These are phyloP conservation scores for Tetragonula carbonaria DNA, from an alignment of 2,888 invertebrate species.

Conservation along the genomic window DNA sequence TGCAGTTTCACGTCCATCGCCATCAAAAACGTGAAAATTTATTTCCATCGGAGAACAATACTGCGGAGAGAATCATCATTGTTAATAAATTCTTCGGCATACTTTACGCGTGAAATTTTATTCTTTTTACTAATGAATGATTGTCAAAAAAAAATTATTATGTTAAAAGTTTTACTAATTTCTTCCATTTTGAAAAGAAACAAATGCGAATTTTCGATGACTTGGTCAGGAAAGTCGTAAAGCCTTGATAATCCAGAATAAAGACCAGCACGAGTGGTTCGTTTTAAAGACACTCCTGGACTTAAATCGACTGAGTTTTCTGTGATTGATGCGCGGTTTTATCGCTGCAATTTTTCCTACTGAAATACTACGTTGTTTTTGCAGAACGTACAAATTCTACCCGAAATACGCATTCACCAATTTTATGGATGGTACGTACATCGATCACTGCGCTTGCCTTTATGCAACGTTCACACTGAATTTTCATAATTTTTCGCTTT, in stretches of 20 bases:
- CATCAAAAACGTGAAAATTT: no score
- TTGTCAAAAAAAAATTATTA: no score
- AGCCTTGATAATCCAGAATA: conserved; percentile 1
- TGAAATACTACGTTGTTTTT: neutral
- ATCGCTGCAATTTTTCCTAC: neutral
- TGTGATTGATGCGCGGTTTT: conserved; percentile 2
- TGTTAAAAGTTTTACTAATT: no score
- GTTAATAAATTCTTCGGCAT: no score
- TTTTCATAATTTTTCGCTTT: neutral
- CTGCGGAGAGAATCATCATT: no score
- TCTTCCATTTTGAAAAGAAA: neutral
- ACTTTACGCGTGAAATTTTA: no score
- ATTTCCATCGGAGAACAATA: no score
- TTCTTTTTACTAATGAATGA: no score
- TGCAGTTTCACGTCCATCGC: no score
- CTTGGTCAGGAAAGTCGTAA: neutral
- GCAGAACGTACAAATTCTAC: neutral
- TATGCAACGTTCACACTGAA: neutral
- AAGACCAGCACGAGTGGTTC: neutral
- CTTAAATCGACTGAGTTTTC: neutral
- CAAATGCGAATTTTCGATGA: neutral
- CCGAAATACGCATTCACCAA: neutral
- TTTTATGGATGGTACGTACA: neutral
- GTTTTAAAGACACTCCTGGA: conserved; percentile 1
- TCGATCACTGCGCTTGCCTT: neutral